Base-by-base conservation (phyloP, 1,140 invertebrate genomes). In the Asbolus verrucosus region DNA sequence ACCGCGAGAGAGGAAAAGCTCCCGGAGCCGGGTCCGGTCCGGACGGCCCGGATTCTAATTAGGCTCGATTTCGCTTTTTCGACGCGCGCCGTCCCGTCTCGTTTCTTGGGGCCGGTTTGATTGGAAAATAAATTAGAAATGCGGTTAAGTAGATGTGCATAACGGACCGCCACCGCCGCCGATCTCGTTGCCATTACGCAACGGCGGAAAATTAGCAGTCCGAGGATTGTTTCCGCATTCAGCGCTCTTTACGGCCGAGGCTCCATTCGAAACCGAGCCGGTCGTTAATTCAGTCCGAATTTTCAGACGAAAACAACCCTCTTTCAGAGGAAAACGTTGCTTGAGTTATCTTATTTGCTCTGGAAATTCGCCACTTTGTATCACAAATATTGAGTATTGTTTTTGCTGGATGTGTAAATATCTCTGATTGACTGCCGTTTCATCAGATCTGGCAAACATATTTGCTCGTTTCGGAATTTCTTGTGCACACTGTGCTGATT, bases 311-410 rank as follows among this genome's bases (percentile, higher is more conserved):
- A 19, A 46, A 16, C n/a, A n/a, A n/a, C n/a, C n/a, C n/a, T n/a
- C n/a, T n/a, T n/a, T n/a, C n/a, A n/a, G n/a, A n/a, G n/a, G 14
- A 41, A 41, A 41, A 41, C 43, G 43, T 54, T 54, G 24, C 30
- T 38, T 61, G 6, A 6, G 30, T 61, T 38, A 38, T 31, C n/a
- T 31, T 33, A 38, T 61, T 61, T 61, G 59, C 19, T 61, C 30
- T 27, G 60, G 24, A 62, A 62, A 62, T 62, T 36, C 16, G 27
- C 60, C 60, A 61, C 59, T 61, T 61, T 61, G 59, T 61, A 33
- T 61, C 33, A 31, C 33, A 61, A 61, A 61, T 61, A 61, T 61
- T 18, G 59, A 61, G 36, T 41, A 62, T 38, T 62, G 60, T 62
- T 62, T 62, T 62, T 38, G 15, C 30, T 38, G 30, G 60, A 36